Base-by-base conservation (phyloP, 2,888 invertebrate species). In the Campoplex nolae region DNA sequence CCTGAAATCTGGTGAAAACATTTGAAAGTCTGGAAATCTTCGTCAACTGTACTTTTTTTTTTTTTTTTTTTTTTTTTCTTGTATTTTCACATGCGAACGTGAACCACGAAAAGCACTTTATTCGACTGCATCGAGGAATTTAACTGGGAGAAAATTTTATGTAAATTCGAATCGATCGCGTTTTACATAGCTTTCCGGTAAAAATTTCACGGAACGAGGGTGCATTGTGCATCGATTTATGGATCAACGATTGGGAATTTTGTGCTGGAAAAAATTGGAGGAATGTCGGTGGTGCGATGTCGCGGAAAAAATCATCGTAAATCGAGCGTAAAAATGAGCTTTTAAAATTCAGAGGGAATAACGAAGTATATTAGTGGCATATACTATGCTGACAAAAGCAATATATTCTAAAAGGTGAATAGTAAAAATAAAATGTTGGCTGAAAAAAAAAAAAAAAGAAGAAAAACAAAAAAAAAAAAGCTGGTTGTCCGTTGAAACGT, bases 291-390 rank as follows among this genome's bases (percentile, higher is more conserved):
- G 2, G 62, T 9, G 74, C 23, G 23, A 9, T 78, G 48, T 62
- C 45, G 76, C 23, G 74, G 58, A 71, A 79, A 79, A 67, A 85
- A 74, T 56, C 78, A 70, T 56, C 23, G 70, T 75, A 73, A 75
- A 75, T 79, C 83, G 75, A 51, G 23, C 85, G 83, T 79, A 71
- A 83, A 67, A 86, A 83, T 79, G 86, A 79, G 79, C 62, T 62
- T 62, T 62, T 62, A 16, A 62, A 13, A 62, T 62, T 62, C 62
- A 51, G 62, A 65, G 51, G 48, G 67, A 62, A 42, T 48, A 35
- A 77, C 67, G 23, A 23, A 54, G 58, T 45, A 38, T 62, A 73
- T 80, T 73, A 65, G 80, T 28, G 23, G 38, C 73, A 38, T 48
- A 78, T 28, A 62, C 16, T 16, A 32, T 32, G 6, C 32, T 32